Conservation (phyloP, 2,888 invertebrate genomes). For the Tetranychus piercei region DNA sequence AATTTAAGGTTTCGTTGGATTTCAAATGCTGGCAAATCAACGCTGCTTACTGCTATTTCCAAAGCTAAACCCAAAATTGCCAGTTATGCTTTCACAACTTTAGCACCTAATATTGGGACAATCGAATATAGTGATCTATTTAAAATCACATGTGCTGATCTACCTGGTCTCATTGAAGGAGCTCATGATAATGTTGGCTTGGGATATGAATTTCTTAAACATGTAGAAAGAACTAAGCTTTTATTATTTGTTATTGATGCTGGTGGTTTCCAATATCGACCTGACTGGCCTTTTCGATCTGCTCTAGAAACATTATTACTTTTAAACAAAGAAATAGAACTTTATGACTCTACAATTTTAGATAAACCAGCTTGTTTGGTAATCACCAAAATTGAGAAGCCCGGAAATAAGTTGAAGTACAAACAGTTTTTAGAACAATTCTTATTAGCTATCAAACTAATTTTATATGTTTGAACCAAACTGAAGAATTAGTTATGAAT, state of each 20-base stretch:
- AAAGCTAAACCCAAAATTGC: conserved; percentile 76
- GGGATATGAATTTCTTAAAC: conserved; percentile 66
- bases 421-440: conserved; percentile 36
- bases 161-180: conserved; percentile 90
- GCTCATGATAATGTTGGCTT: conserved; percentile 47
- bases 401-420: conserved; percentile 45
- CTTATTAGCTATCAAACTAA: no score
- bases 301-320: conserved; percentile 69
- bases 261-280: conserved; percentile 65
- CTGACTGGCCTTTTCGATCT: conserved; percentile 45
- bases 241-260: conserved; percentile 73
- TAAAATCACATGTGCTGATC: conserved; percentile 68
- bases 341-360: conserved; percentile 64
- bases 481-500: no score
- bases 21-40: conserved; percentile 93
- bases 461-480: no score
- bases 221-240: conserved; percentile 74
- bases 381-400: conserved; percentile 78
- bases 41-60: conserved; percentile 62
- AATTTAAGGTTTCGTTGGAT: conserved; percentile 58
- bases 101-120: conserved; percentile 69
- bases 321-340: conserved; percentile 71
- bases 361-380: conserved; percentile 61
- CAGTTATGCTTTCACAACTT: conserved; percentile 82
- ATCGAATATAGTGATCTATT: conserved; percentile 49